phyloP scores from a whole-genome alignment of 2,888 invertebrate species.

The Xestia sexstrigata region DNA sequence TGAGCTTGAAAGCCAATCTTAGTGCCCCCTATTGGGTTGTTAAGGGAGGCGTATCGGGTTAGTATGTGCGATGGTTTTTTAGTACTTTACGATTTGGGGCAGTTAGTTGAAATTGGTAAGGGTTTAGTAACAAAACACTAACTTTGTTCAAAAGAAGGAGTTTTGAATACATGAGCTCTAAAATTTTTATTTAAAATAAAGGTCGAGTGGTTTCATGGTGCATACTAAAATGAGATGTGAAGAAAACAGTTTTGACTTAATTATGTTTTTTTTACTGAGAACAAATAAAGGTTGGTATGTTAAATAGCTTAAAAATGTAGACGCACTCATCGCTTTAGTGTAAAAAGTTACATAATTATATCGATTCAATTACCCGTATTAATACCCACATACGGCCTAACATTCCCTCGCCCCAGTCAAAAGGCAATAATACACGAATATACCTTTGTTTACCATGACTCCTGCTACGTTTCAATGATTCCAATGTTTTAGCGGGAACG shows the following conservation, averaged over 20 bases:
- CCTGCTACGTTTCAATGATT: constrained; percentile 28
- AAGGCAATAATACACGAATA: constrained; percentile 12
- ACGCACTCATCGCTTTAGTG: background rate
- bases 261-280: background rate
- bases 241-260: background rate
- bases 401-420: constrained; percentile 14
- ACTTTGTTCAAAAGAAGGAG: background rate
- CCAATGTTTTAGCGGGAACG: constrained; percentile 12
- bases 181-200: background rate
- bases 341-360: background rate
- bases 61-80: constrained; percentile 22
- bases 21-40: constrained; percentile 15
- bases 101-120: constrained; percentile 1
- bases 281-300: background rate
- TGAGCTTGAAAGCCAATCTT: constrained; percentile 39
- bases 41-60: constrained; percentile 5
- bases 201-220: background rate
- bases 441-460: constrained; percentile 32
- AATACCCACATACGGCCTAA: too few species aligned
- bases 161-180: background rate
- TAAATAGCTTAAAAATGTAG: background rate
- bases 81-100: constrained; percentile 2
- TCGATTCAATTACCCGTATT: background rate
- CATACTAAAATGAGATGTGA: background rate
- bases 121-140: background rate